Base-by-base conservation (phyloP, 64 coral and sea anemone genomes). In the Exaiptasia diaphana region DNA sequence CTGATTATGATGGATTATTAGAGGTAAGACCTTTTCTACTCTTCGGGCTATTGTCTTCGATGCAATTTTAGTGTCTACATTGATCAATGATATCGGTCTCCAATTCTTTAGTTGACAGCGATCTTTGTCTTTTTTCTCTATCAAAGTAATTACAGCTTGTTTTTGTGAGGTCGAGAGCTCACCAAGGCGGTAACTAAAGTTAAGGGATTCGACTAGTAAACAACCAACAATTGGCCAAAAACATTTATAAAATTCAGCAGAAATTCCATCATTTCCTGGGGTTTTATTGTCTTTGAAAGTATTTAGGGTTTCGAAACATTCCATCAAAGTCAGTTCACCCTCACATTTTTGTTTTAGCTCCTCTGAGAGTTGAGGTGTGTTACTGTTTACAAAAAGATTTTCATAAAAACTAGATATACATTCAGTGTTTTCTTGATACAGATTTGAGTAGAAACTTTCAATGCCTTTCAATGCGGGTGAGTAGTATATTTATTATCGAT, bases 11-110 rank as follows among this genome's bases (percentile, higher is more conserved):
- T 81, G 78, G 21, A 68, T 81, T 32, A 81, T 28, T 23, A 31
- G 12, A 49, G 78, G 60, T 45, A 81, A 17, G 2, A 68, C 50
- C 30, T 82, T 82, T 82, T 82, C 78, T 32, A 82, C 21, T 32
- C 78, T 68, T 50, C 40, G 52, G 17, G 78, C 79, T 33, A 82
- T 46, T 40, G 60, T 48, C 32, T 85, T 85, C 15, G 82, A 58
- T 28, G 42, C 82, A 59, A 75, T 85, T 75, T 74, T 85, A 29
- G 74, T 69, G 74, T 85, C 82, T 15, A 75, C 70, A 85, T 85
- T 61, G 17, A 60, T 74, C 12, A 63, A 34, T 48, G 82, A 85
- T 14, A 85, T 85, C 18, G 82, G 38, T 74, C 68, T 42, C 82
- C 82, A 85, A 24, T 85, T 85, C 36, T 62, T 72, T 9, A 75